Conservation (phyloP, 2,888 invertebrate species). For the Pristionchus japonicus region DNA sequence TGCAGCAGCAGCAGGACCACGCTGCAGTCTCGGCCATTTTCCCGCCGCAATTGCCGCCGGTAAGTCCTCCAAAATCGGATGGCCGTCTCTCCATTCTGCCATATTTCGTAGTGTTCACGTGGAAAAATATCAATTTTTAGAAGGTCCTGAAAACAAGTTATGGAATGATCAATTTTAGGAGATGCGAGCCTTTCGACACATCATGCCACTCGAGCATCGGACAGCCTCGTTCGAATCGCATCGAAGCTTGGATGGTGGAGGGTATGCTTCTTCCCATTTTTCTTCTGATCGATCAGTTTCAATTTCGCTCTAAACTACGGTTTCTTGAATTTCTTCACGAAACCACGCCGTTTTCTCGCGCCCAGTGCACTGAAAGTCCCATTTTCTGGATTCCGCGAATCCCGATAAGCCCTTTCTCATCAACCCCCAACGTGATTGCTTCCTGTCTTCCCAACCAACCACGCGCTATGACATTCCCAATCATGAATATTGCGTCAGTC, state of each 20-base stretch:
- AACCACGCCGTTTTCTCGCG: neutral
- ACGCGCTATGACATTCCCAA: neutral
- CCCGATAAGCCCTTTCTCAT: neutral
- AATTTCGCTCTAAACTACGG: neutral
- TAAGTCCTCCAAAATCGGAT: neutral
- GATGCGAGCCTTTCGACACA: neutral
- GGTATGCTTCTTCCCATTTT: neutral
- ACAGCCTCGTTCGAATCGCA: neutral
- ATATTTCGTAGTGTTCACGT: neutral
- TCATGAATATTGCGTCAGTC: neutral
- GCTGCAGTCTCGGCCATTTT: neutral
- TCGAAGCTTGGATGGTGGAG: neutral
- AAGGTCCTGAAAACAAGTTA: neutral
- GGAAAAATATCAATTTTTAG: neutral
- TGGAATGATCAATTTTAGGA: neutral
- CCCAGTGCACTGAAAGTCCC: neutral
- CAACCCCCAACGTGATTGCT: neutral
- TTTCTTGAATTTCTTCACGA: neutral
- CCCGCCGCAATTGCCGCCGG: neutral
- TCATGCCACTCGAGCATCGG: constrained; percentile 22
- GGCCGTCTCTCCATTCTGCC: neutral
- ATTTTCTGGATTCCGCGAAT: neutral
- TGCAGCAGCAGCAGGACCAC: neutral
- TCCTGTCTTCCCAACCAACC: too few species aligned
- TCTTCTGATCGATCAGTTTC: neutral